Percentiles rank a stretch among this genome's conserved stretches.
phyloP scores from a whole-genome alignment of 2,888 invertebrate genomes.

The Omphaloscelis lunosa region DNA sequence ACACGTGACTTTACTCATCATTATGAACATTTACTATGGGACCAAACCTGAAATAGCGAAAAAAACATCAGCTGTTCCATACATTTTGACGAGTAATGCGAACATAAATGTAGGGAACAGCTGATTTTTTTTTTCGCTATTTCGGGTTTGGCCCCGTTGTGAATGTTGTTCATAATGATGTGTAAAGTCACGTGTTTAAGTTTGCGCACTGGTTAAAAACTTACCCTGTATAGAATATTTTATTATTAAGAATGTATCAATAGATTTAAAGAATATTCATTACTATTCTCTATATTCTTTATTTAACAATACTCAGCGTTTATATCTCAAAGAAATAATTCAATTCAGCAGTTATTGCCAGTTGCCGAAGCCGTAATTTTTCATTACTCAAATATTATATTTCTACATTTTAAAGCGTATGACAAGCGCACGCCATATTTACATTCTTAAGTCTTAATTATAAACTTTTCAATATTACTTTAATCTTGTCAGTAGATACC shows the following conservation, averaged over 20 bases:
- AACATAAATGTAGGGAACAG: no score
- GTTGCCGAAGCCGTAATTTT: background rate
- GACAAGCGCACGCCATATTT: constrained; percentile 24
- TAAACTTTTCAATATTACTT: background rate
- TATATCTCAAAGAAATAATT: constrained; percentile 5
- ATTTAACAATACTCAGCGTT: constrained; percentile 25
- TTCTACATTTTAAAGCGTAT: background rate
- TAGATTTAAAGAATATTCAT: constrained; percentile 18
- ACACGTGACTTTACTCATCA: no score
- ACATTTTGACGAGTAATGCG: no score
- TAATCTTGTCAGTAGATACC: constrained; percentile 13
- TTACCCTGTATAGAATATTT: constrained; percentile 21
- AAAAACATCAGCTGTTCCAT: no score
- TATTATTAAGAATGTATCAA: constrained; percentile 19
- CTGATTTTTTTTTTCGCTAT: no score
- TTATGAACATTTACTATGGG: no score
- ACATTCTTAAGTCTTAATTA: constrained; percentile 13
- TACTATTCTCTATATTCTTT: constrained; percentile 4
- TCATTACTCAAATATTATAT: constrained; percentile 1
- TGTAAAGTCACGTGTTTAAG: no score
- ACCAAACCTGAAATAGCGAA: no score
- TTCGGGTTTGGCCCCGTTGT: no score
- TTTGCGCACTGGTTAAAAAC: no score
- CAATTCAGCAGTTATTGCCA: background rate
- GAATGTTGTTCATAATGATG: no score